Evolutionary conservation across 2,888 invertebrate genomes (phyloP).

Genomic region (Vannuccia rotundouncinata): DNA sequence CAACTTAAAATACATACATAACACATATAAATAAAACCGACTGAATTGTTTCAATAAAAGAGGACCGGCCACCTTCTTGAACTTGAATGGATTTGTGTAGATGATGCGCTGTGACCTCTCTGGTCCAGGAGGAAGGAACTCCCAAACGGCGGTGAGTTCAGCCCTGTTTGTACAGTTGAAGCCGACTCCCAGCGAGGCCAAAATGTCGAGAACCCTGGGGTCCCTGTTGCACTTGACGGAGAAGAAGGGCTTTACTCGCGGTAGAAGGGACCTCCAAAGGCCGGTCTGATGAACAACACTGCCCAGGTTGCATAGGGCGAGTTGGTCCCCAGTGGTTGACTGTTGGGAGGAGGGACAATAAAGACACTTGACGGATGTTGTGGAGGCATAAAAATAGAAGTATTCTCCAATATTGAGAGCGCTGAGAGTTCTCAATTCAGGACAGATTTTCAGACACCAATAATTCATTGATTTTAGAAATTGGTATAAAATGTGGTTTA

Average conservation of each 20-base stretch:
- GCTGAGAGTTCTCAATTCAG: too few relatives aligned
- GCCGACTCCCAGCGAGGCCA: background rate
- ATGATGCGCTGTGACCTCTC: background rate
- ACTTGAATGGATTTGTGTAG: background rate
- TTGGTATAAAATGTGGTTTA: too few relatives aligned
- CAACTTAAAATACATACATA: too few relatives aligned
- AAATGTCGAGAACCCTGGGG: background rate
- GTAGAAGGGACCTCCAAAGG: background rate
- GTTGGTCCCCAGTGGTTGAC: background rate
- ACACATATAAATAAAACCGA: background rate
- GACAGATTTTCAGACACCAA: too few relatives aligned
- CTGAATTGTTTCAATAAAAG: too few relatives aligned
- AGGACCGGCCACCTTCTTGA: background rate
- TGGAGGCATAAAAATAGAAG: too few relatives aligned
- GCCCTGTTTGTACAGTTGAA: background rate
- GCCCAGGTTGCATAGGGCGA: background rate
- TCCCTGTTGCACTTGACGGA: background rate
- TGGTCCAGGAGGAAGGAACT: background rate
- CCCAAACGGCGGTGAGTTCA: background rate
- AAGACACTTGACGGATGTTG: too few relatives aligned
- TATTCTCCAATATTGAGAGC: too few relatives aligned
- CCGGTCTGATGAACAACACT: background rate
- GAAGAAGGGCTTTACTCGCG: background rate
- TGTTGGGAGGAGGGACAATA: background rate
- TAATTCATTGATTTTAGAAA: too few relatives aligned